Conservation (phyloP, 2,797 vertebrate genomes). For the Natrix natrix region DNA sequence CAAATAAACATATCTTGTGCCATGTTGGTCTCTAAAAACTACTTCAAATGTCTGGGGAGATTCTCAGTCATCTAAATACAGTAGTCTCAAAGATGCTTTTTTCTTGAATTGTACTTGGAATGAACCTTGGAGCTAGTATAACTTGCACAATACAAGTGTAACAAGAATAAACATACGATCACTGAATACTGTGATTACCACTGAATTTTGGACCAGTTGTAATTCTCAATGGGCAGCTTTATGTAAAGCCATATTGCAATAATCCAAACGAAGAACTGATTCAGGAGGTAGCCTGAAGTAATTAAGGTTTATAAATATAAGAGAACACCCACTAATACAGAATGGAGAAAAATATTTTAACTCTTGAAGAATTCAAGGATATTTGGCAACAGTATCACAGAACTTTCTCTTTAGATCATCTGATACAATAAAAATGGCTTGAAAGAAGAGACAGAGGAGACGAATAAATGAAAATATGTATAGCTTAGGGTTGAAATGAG, state of each 20-base stretch:
- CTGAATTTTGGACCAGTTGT: background rate
- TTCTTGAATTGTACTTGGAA: background rate
- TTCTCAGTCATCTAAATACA: background rate
- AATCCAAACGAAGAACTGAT: background rate
- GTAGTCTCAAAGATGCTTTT: background rate
- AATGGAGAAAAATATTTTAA: background rate
- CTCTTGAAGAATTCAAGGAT: background rate
- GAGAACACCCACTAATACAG: background rate
- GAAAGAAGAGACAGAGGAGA: background rate
- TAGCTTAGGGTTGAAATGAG: background rate
- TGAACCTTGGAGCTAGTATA: background rate
- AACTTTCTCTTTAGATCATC: background rate
- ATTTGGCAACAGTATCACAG: background rate
- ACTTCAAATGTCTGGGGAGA: background rate
- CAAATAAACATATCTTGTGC: background rate
- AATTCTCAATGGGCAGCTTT: background rate
- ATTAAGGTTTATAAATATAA: background rate
- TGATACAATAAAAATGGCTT: background rate
- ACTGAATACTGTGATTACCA: background rate
- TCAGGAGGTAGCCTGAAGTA: background rate
- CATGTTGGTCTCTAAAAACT: background rate
- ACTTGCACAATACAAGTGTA: background rate
- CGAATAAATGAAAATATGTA: background rate
- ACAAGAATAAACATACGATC: background rate
- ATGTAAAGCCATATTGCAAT: background rate